Percentiles rank a stretch among this genome's conserved stretches.
Evolutionary conservation across 2,888 invertebrate genomes (phyloP).

Genomic region (Eurytoma californica): DNA sequence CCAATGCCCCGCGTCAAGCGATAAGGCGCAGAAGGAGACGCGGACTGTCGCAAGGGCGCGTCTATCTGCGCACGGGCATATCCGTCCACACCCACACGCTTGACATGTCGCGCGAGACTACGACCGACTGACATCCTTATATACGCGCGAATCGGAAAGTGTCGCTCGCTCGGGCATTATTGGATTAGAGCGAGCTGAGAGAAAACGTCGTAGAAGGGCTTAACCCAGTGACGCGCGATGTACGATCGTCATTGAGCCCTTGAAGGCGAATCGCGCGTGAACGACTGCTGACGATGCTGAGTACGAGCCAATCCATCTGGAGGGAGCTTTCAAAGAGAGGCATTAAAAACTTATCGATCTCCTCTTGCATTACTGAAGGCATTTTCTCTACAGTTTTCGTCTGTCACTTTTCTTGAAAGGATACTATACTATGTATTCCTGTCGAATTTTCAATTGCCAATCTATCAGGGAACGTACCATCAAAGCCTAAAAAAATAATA

Average conservation of each 20-base stretch:
- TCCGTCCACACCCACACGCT: neutral
- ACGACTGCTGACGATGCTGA: neutral
- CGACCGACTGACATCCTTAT: slow-evolving; percentile 50
- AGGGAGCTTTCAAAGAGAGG: no score
- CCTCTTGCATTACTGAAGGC: no score
- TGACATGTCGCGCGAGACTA: slow-evolving; percentile 3
- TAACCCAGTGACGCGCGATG: slow-evolving; percentile 20
- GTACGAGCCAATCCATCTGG: no score
- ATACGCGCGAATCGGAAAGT: neutral
- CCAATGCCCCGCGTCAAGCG: neutral
- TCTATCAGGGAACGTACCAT: no score
- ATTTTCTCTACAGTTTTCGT: no score
- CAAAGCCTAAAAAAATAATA: no score
- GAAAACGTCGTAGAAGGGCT: neutral
- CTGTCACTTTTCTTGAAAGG: no score
- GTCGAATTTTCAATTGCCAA: no score
- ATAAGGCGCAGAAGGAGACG: slow-evolving; percentile 17
- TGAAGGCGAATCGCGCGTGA: neutral
- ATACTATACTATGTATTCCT: no score
- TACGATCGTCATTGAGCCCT: slow-evolving; percentile 10
- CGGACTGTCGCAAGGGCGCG: slow-evolving; percentile 3
- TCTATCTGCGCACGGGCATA: neutral
- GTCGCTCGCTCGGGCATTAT: slow-evolving; percentile 4
- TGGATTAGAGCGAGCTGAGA: slow-evolving; percentile 23
- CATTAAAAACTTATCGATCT: no score